Conservation (phyloP, 2,888 invertebrate genomes). For the Ichneumon xanthorius region DNA sequence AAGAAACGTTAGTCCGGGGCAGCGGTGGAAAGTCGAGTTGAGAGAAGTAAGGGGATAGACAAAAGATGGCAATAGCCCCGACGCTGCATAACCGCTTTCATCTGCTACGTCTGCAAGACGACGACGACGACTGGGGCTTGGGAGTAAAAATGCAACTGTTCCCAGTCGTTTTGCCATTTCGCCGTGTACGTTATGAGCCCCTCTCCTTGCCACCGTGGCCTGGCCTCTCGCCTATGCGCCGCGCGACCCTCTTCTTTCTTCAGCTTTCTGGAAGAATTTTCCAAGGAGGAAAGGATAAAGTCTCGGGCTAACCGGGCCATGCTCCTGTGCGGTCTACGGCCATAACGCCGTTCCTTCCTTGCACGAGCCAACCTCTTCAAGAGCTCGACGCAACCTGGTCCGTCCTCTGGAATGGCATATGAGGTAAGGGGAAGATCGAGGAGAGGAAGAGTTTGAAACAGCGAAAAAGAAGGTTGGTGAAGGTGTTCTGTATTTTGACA, state of each 20-base stretch:
- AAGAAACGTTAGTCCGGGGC: slow-evolving; percentile 42
- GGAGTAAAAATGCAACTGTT: slow-evolving; percentile 78
- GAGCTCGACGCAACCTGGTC: slow-evolving; percentile 10
- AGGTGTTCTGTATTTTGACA: neutral
- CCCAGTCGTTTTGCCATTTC: slow-evolving; percentile 73
- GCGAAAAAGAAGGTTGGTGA: neutral
- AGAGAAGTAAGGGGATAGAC: slow-evolving; percentile 61
- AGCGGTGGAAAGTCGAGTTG: slow-evolving; percentile 47
- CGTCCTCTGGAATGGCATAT: slow-evolving; percentile 1
- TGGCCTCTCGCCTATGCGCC: slow-evolving; percentile 57
- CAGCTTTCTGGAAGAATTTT: slow-evolving; percentile 61
- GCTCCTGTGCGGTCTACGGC: slow-evolving; percentile 18
- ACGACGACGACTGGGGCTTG: slow-evolving; percentile 37
- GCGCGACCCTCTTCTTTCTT: slow-evolving; percentile 50
- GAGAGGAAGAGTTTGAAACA: slow-evolving; percentile 24
- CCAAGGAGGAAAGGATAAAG: slow-evolving; percentile 54
- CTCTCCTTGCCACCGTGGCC: slow-evolving; percentile 60
- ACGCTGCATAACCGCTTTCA: slow-evolving; percentile 78
- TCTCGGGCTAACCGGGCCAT: slow-evolving; percentile 15
- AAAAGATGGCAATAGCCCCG: slow-evolving; percentile 70
- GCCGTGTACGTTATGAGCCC: slow-evolving; percentile 59
- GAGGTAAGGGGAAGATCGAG: slow-evolving; percentile 29
- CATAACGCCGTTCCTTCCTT: slow-evolving; percentile 53
- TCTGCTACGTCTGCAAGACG: slow-evolving; percentile 77
- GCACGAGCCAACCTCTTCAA: slow-evolving; percentile 22